Base-by-base conservation (phyloP, 2,888 invertebrate genomes). In the Pemphredon lugubris region DNA sequence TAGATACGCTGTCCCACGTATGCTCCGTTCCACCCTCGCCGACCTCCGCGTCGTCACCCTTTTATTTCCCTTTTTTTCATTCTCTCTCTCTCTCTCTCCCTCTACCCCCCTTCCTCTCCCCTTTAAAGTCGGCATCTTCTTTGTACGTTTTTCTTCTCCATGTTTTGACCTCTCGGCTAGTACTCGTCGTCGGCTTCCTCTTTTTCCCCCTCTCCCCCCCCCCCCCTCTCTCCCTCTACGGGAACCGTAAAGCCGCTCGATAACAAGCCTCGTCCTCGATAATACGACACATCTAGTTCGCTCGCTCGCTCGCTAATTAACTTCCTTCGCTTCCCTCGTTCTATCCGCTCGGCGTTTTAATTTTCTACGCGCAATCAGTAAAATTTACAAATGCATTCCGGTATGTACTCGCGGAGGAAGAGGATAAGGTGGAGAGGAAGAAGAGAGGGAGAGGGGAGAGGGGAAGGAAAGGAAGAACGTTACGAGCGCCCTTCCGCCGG, bases 401-500 rank as follows among this genome's bases (percentile, higher is more conserved):
- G 51, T 48, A 45, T 57, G 47, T 40, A 42, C 21, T 14, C 9
- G 21, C 40, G 34, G 59, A 73, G 55, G 57, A 58, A 37, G 34
- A 58, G 54, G 58, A 51, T 48, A 53, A 26, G 40, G 34, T 21
- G 45, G 34, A 37, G 20, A 40, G 34, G 55, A 23, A 32, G 21
- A 11, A 34, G 21, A 47, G 16, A 39, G 26, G 30, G 40, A 14
- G 20, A 40, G 11, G 21, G 61, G 23, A 32, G 48, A 5, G 58
- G 60, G 42, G 61, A 57, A 61, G 67, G 54, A 64, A 57, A 76
- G 76, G 79, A 72, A 76, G 66, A 69, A 58, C 72, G 64, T 65
- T 79, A 64, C 79, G 75, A 71, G 71, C 60, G 72, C 71, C 74
- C 77, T 79, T 79, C 79, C 79, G 79, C 57, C 79, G 79, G 79